Evolutionary conservation across 1,140 invertebrate genomes (phyloP), one percentile per base, ranked within the genome.

Genomic region (Acromyrmex echinatior): DNA sequence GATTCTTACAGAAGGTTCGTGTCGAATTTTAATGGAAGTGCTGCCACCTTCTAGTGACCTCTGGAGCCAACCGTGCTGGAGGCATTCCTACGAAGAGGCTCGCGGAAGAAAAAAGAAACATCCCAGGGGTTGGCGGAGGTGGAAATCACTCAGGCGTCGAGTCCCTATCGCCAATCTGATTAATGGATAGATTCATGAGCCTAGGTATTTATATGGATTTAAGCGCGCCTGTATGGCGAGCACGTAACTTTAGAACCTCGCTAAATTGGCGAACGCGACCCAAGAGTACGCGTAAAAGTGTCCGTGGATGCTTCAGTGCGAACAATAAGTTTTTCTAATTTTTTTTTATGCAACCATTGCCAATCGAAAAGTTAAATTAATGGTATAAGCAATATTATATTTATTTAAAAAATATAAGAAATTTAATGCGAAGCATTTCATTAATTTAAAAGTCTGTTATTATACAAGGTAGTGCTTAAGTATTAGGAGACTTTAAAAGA

Each of bases 131-230:
- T n/a, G 18, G n/a, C 71, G 31, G 31, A 18, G 86, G 82, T 94
- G 92, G 93, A 95, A 95, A 94, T 95, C 93, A 94, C 93, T 94
- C 91, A 94, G 92, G 92, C 94, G 77, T 76, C 80, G 84, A 60
- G 78, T 35, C 90, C 90, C 92, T 94, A 94, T 93, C 93, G 91
- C 91, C 92, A 90, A 94, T 94, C 93, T 95, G 94, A 95, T 95
- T 94, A 95, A 94, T 95, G 92, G 93, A 91, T 89, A 92, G 93
- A 93, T 94, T 93, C 91, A 80, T 76, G 87, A 85, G 80, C 88
- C 80, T 49, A 21, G 87, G 91, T 91, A 92, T 92, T 93, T 92
- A 91, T 89, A 90, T 89, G 91, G 92, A 92, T 92, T 93, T 94
- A 93, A 87, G 81, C 87, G 89, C 80, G 89, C 89, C 87, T 86